Evolutionary conservation across 2,888 invertebrate species (phyloP).

Genomic region (Apamea sordens): DNA sequence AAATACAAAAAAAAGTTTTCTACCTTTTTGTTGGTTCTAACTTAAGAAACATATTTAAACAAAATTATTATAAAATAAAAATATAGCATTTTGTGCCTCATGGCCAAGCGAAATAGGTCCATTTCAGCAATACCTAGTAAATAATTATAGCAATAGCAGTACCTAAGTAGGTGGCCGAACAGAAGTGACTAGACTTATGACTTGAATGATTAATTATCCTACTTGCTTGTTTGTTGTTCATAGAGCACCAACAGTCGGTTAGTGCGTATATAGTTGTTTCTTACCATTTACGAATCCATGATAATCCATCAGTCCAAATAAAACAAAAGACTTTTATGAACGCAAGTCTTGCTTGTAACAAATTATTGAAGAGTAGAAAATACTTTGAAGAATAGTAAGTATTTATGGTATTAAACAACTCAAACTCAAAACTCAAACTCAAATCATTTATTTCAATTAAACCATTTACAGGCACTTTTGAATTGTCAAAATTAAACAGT

Average conservation of each 20-base stretch:
- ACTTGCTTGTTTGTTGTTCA: slow-evolving; percentile 11
- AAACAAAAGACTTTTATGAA: background rate
- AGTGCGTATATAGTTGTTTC: too few relatives aligned
- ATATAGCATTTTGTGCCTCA: background rate
- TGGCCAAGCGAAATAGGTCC: background rate
- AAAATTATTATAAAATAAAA: background rate
- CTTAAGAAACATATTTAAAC: background rate
- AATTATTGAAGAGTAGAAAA: background rate
- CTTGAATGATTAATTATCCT: background rate
- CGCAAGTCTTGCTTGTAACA: background rate
- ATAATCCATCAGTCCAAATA: background rate
- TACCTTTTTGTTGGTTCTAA: too few relatives aligned
- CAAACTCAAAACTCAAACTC: too few relatives aligned
- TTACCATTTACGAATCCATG: background rate
- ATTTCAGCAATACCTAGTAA: background rate
- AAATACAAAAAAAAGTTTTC: too few relatives aligned
- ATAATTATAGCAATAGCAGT: background rate
- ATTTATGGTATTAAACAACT: background rate
- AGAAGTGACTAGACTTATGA: background rate
- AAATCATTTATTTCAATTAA: too few relatives aligned
- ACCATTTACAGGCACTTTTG: too few relatives aligned
- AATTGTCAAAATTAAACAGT: too few relatives aligned
- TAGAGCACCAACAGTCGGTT: background rate
- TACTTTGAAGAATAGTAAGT: background rate
- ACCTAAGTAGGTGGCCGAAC: background rate